Evolutionary conservation across 2,888 invertebrate genomes (phyloP).

Genomic region (Acrobasis suavella): DNA sequence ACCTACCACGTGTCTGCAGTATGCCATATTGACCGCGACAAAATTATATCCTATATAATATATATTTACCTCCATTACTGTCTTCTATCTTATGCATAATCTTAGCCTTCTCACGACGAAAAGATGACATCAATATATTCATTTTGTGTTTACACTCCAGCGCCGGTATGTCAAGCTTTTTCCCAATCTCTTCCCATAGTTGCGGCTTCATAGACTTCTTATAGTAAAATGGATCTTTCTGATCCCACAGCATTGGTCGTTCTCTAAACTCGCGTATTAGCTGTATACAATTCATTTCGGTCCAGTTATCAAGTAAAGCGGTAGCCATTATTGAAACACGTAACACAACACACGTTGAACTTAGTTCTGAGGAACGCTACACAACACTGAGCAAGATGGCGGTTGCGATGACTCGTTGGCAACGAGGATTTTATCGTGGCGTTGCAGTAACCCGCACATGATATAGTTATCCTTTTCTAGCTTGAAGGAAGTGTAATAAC

Average conservation of each 20-base stretch:
- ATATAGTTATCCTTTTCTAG: conserved; percentile 4
- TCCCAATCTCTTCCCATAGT: conserved; percentile 47
- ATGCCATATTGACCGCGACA: neutral
- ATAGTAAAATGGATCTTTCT: conserved; percentile 39
- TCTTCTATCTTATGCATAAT: conserved; percentile 36
- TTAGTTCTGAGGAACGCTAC: conserved; percentile 48
- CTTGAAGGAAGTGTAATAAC: neutral
- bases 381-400: conserved; percentile 52
- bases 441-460: conserved; percentile 10
- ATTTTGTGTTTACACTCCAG: conserved; percentile 52
- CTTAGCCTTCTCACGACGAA: conserved; percentile 54
- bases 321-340: conserved; percentile 38
- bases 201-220: conserved; percentile 42
- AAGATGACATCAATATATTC: conserved; percentile 48
- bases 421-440: conserved; percentile 15
- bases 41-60: conserved; percentile 12
- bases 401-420: conserved; percentile 26
- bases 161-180: conserved; percentile 34
- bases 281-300: conserved; percentile 44
- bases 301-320: conserved; percentile 42
- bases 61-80: conserved; percentile 30
- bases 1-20: neutral
- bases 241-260: conserved; percentile 50
- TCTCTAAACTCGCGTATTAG: conserved; percentile 48
- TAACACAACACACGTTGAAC: conserved; percentile 41